Conservation (phyloP, 2,888 invertebrate species). For the Ophioninae sp. region DNA sequence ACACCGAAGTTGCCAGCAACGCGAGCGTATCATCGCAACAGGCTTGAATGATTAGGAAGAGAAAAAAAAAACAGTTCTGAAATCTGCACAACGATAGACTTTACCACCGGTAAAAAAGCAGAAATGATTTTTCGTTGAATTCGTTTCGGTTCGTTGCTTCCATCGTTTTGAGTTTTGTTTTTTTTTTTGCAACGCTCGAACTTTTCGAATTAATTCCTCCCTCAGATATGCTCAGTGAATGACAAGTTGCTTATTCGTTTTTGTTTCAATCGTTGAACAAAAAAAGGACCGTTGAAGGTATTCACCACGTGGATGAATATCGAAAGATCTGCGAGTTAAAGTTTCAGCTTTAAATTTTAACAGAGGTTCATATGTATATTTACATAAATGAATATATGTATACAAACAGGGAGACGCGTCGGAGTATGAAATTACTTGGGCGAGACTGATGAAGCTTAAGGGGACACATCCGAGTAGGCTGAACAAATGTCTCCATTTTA, state of each 20-base stretch:
- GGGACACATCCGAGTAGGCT: too few species aligned
- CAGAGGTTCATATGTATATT: conserved; percentile 11
- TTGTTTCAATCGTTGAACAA: neutral
- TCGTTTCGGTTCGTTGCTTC: neutral
- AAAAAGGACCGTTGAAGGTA: conserved; percentile 4
- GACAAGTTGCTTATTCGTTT: neutral
- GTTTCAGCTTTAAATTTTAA: conserved; percentile 20
- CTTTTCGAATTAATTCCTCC: neutral
- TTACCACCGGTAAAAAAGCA: neutral
- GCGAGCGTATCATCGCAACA: conserved; percentile 47
- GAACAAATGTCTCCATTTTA: too few species aligned
- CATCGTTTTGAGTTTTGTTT: neutral
- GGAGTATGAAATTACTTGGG: conserved; percentile 41
- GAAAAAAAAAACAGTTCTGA: neutral
- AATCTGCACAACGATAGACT: neutral
- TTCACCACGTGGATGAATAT: neutral
- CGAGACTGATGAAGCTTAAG: conserved; percentile 29
- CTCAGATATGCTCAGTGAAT: neutral
- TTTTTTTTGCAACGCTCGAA: neutral
- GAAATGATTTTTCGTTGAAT: neutral
- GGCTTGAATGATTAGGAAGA: neutral
- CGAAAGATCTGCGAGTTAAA: conserved; percentile 17
- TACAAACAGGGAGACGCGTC: conserved; percentile 38
- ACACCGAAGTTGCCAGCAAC: conserved; percentile 29
- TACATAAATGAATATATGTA: conserved; percentile 9